Conservation (phyloP, 2,888 invertebrate genomes). For the Drosophila eohydei region DNA sequence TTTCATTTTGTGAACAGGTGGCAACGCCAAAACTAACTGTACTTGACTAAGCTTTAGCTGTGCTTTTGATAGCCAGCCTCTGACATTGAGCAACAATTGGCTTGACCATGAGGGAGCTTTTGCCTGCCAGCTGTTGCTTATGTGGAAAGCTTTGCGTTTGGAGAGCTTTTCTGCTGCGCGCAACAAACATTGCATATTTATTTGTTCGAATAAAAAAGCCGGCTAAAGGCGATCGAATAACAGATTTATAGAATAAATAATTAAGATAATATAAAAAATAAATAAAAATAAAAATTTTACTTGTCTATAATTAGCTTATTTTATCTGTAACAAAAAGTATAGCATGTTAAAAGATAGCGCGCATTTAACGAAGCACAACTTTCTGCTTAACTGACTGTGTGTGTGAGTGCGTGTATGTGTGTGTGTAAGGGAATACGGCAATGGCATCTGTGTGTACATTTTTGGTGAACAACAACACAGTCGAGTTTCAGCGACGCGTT, state of each 20-base stretch:
- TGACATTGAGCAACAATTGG: constrained; percentile 45
- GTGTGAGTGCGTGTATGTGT: constrained; percentile 21
- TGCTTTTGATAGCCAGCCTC: background rate
- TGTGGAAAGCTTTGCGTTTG: constrained; percentile 46
- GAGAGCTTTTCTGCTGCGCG: constrained; percentile 22
- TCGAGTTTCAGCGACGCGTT: constrained; percentile 77
- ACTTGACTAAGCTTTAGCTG: constrained; percentile 31
- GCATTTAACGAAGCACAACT: constrained; percentile 44
- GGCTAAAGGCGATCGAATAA: background rate
- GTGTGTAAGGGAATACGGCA: constrained; percentile 40
- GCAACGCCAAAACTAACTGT: constrained; percentile 53
- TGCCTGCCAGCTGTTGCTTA: constrained; percentile 65
- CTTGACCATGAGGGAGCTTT: constrained; percentile 47
- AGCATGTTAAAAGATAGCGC: constrained; percentile 17
- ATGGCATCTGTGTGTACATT: constrained; percentile 59
- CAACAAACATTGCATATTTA: constrained; percentile 25
- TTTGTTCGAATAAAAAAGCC: constrained; percentile 31
- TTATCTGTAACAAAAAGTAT: background rate
- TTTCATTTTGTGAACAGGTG: constrained; percentile 18
- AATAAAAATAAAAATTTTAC: background rate
- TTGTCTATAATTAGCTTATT: background rate
- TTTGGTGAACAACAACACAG: constrained; percentile 73
- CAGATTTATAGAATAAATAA: background rate
- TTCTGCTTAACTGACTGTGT: constrained; percentile 29
- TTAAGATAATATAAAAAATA: background rate